A percentile compares a stretch with the other conserved stretches of the same genome.
phyloP scores from a whole-genome alignment of 2,888 invertebrate genomes.

The Julus scandinavius region DNA sequence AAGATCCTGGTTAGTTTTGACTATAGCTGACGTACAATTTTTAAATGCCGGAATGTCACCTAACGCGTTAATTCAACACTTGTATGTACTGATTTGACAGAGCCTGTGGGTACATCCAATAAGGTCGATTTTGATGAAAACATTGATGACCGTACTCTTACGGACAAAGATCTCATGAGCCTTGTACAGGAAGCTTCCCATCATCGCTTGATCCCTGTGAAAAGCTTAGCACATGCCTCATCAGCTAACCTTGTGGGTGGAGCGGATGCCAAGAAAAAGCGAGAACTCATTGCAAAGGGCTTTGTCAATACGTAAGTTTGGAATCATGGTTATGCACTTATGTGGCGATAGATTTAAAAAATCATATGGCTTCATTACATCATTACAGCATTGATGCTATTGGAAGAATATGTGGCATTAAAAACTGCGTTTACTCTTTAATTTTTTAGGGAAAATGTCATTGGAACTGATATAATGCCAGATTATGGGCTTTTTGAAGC shows the following conservation, averaged over 20 bases:
- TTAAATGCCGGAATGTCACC: neutral
- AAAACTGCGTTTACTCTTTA: neutral
- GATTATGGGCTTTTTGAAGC: constrained; percentile 97
- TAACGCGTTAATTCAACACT: neutral
- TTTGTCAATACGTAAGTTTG: constrained; percentile 30
- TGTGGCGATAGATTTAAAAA: neutral
- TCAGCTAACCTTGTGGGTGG: constrained; percentile 58
- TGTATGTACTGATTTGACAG: neutral
- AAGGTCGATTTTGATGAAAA: constrained; percentile 57
- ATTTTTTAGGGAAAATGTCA: constrained; percentile 41
- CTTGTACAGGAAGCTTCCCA: constrained; percentile 61
- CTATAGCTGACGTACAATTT: neutral
- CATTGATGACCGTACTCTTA: constrained; percentile 62
- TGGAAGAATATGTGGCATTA: neutral
- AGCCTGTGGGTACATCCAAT: constrained; percentile 52
- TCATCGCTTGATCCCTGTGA: constrained; percentile 60
- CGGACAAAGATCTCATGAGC: constrained; percentile 62
- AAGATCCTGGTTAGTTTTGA: constrained; percentile 57
- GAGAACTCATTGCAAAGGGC: constrained; percentile 56
- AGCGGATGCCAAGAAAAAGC: constrained; percentile 59
- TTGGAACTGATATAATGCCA: constrained; percentile 81
- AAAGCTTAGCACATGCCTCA: constrained; percentile 60
- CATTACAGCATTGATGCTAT: neutral
- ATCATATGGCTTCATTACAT: neutral
- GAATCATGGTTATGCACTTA: neutral